phyloP scores from a whole-genome alignment of 2,888 invertebrate species.

The Cheilosia impressa region DNA sequence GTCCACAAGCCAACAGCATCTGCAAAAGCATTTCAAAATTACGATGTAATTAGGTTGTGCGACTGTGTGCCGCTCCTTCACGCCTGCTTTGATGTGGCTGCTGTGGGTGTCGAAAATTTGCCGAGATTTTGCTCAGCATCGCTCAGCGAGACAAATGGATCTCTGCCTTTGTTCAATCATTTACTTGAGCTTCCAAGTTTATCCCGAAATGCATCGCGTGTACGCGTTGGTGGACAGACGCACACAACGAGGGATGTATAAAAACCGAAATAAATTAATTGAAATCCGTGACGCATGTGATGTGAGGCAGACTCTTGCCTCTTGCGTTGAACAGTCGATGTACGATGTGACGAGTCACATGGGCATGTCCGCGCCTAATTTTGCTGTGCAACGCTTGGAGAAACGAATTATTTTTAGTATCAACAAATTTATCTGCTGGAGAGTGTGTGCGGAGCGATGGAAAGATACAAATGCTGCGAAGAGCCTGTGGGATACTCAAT shows the following conservation, averaged over 20 bases:
- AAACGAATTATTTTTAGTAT: slow-evolving; percentile 55
- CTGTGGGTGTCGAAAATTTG: slow-evolving; percentile 50
- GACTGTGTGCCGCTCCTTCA: slow-evolving; percentile 37
- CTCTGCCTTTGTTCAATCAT: slow-evolving; percentile 31
- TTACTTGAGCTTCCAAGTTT: slow-evolving; percentile 47
- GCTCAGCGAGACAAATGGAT: slow-evolving; percentile 10
- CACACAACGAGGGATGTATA: not conserved
- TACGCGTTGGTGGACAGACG: not conserved
- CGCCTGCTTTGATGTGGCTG: slow-evolving; percentile 42
- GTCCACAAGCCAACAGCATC: not conserved
- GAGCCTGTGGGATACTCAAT: slow-evolving; percentile 1
- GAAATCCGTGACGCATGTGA: slow-evolving; percentile 53
- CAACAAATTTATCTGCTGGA: slow-evolving; percentile 35
- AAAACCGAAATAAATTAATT: slow-evolving; percentile 56
- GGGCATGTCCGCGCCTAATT: slow-evolving; percentile 52
- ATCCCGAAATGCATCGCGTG: slow-evolving; percentile 4
- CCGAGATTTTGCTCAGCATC: slow-evolving; percentile 15
- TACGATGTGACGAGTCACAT: not conserved
- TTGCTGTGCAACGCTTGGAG: slow-evolving; percentile 16
- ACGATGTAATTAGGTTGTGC: slow-evolving; percentile 17
- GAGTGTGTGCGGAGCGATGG: slow-evolving; percentile 7
- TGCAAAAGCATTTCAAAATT: slow-evolving; percentile 9
- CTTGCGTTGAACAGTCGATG: not conserved
- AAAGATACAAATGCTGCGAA: slow-evolving; percentile 14
- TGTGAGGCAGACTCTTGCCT: slow-evolving; percentile 11